These are phyloP conservation scores for Acanthosepion lycidas DNA, from an alignment of 2,888 invertebrate genomes.

Conservation along the genomic window DNA sequence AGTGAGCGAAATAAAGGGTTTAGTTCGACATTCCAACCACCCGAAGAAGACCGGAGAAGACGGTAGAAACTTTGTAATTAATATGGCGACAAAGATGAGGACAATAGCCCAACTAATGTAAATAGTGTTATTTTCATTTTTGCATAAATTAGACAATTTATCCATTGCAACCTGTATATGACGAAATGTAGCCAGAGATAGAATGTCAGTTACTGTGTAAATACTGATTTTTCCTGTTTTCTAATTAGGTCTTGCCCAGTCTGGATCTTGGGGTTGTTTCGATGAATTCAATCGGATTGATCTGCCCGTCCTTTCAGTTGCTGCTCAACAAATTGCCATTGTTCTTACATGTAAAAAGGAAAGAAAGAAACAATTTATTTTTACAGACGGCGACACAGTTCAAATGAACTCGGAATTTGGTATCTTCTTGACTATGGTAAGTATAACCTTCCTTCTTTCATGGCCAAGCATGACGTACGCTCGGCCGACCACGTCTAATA, in stretches of 20 bases:
- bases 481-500: too few species aligned
- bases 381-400: constrained; percentile 94
- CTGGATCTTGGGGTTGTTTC: constrained; percentile 76
- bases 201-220: neutral
- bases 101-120: too few species aligned
- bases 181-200: too few species aligned
- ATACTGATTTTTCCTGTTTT: neutral
- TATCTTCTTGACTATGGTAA: constrained; percentile 96
- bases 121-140: too few species aligned
- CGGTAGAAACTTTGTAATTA: too few species aligned
- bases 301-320: constrained; percentile 92
- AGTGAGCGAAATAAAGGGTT: too few species aligned
- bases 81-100: too few species aligned
- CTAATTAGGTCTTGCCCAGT: constrained; percentile 73
- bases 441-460: constrained; percentile 38
- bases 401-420: constrained; percentile 96
- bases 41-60: too few species aligned
- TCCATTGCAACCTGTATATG: too few species aligned
- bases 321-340: constrained; percentile 97
- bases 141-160: too few species aligned
- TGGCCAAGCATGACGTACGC: too few species aligned
- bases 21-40: too few species aligned
- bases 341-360: constrained; percentile 91
- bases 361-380: constrained; percentile 90
- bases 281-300: constrained; percentile 82